phyloP scores from a whole-genome alignment of 2,888 invertebrate genomes.

The Amaurobius ferox region DNA sequence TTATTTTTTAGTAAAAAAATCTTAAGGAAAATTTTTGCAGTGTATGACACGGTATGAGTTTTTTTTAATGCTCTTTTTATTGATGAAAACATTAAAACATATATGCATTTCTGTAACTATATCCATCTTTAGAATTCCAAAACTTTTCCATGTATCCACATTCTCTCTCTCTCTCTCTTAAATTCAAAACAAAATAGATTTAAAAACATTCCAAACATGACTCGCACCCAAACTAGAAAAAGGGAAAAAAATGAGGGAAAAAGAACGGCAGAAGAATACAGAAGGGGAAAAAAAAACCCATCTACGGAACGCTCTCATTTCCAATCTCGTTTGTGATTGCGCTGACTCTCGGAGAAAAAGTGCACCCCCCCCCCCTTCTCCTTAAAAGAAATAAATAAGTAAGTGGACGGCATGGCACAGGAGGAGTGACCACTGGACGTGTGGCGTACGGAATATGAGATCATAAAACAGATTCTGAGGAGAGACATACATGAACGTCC shows the following conservation, averaged over 20 bases:
- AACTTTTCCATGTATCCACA: conserved; percentile 2
- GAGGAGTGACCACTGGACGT: conserved; percentile 46
- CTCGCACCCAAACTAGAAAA: not conserved
- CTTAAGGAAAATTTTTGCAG: too few relatives aligned
- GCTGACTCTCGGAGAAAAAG: conserved; percentile 39
- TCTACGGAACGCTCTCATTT: conserved; percentile 49
- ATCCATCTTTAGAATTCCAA: not conserved
- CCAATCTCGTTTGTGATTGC: conserved; percentile 69
- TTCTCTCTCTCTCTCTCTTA: not conserved
- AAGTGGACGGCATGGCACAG: not conserved
- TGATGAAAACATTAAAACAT: too few relatives aligned
- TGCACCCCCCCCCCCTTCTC: not conserved
- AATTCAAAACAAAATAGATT: conserved; percentile 58
- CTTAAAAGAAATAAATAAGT: conserved; percentile 22
- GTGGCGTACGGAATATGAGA: conserved; percentile 65
- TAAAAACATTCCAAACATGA: conserved; percentile 38
- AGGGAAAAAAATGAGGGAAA: not conserved
- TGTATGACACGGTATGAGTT: too few relatives aligned
- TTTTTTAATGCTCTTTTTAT: too few relatives aligned
- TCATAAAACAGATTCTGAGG: conserved; percentile 48
- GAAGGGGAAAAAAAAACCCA: not conserved
- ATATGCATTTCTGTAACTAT: not conserved
- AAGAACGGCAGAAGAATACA: not conserved
- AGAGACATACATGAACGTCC: not conserved
- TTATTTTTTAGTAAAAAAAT: too few relatives aligned